Base-by-base conservation (phyloP, 2,888 invertebrate species). In the Epinotia nisella region DNA sequence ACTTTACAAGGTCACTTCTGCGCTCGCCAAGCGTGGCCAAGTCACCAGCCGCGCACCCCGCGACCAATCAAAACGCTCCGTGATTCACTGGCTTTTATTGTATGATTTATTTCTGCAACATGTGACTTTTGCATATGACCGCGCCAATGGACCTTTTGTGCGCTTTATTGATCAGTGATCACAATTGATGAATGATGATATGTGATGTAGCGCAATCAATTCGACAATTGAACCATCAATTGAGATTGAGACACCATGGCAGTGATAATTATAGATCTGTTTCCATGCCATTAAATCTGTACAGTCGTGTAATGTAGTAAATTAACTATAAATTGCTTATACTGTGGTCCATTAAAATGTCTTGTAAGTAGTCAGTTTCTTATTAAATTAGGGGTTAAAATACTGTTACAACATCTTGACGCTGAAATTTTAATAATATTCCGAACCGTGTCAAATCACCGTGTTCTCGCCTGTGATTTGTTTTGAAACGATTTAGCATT, bases 101-200 rank as follows among this genome's bases (percentile, higher is more conserved):
- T 62, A 69, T 73, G 64, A 73, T 73, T 73, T 73, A 73, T 73
- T 73, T 73, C 64, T 73, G 58, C 62, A 64, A 64, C 64, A 73
- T 73, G 69, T 64, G 69, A 73, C 69, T 73, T 64, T 69, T 68
- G 72, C 68, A 62, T 56, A 64, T 64, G 68, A 59, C 49, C 67
- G 55, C 68, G 39, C 58, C 56, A 64, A 69, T 68, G 41, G 62
- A 19, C 19, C 24, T 67, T 61, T 72, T 60, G 24, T 66, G 65
- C 39, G 39, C 39, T 55, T 55, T 56, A 56, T n/a, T n/a, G n/a
- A n/a, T 56, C 41, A 39, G n/a, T n/a, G n/a, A 41, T 66, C 55
- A 41, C 41, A 10, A n/a, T n/a, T 39, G n/a, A 66, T 56, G 39
- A 55, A 35, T 35, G 35, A 35, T 35, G 19, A 66, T n/a, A n/a